Conservation (phyloP, 2,113 vertebrate genomes). For the Hypocryptadius cinnamomeus region DNA sequence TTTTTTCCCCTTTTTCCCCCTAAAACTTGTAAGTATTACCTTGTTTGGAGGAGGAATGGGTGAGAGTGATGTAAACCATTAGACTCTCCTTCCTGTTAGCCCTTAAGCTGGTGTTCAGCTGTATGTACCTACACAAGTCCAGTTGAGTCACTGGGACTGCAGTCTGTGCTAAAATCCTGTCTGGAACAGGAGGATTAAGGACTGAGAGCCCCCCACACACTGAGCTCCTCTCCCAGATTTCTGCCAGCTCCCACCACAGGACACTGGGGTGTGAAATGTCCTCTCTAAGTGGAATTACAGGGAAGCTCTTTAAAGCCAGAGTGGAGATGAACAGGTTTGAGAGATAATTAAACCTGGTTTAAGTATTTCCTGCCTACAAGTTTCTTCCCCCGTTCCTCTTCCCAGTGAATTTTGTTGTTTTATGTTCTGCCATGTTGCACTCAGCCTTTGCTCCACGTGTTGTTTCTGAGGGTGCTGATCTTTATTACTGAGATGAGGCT, state of each 20-base stretch:
- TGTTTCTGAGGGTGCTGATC: neutral
- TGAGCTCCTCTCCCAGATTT: neutral
- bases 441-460: neutral
- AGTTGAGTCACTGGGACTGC: neutral
- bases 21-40: neutral
- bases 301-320: neutral
- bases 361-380: rapidly evolving
- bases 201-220: neutral
- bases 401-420: neutral
- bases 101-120: neutral
- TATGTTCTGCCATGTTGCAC: rapidly evolving
- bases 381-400: neutral
- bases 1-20: neutral
- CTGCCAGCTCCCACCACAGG: neutral
- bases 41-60: neutral
- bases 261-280: neutral
- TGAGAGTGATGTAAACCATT: neutral
- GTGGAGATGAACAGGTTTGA: neutral
- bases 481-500: neutral
- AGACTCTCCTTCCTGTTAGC: neutral
- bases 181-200: neutral
- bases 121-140: neutral
- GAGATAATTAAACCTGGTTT: neutral
- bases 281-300: neutral
- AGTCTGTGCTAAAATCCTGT: neutral